phyloP scores from a whole-genome alignment of 1,140 invertebrate species.

The Drosophila hydei region DNA sequence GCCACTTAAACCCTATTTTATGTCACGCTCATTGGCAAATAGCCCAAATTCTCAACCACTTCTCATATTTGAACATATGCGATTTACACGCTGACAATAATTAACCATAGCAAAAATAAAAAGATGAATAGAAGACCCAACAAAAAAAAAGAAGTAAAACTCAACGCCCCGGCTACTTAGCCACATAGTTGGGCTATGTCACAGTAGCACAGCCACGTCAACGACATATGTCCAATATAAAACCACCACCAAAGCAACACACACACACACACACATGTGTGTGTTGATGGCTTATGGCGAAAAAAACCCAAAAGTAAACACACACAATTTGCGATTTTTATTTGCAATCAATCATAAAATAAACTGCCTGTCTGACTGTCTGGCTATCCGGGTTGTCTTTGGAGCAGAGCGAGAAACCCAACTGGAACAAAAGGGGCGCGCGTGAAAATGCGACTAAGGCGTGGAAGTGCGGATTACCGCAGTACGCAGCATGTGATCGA shows the following conservation, averaged over 20 bases:
- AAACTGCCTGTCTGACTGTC: slow-evolving; percentile 66
- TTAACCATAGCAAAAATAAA: slow-evolving; percentile 66
- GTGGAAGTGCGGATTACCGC: slow-evolving; percentile 81
- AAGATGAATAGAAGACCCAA: slow-evolving; percentile 38
- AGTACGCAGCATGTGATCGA: slow-evolving; percentile 80
- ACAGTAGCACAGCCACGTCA: slow-evolving; percentile 66
- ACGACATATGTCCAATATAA: slow-evolving; percentile 74
- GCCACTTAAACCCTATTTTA: neutral
- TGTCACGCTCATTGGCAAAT: slow-evolving; percentile 2
- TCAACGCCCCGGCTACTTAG: slow-evolving; percentile 74
- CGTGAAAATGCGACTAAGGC: slow-evolving; percentile 79
- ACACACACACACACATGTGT: slow-evolving; percentile 37
- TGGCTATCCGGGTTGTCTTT: slow-evolving; percentile 45
- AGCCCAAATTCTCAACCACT: slow-evolving; percentile 13
- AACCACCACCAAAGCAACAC: slow-evolving; percentile 48
- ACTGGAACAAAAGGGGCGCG: slow-evolving; percentile 66
- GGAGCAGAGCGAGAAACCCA: slow-evolving; percentile 26
- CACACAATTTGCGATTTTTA: slow-evolving; percentile 80
- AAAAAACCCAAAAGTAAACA: slow-evolving; percentile 75
- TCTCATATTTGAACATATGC: slow-evolving; percentile 70
- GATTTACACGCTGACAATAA: slow-evolving; percentile 65
- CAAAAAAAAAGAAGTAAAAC: slow-evolving; percentile 35
- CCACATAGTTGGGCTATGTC: slow-evolving; percentile 35
- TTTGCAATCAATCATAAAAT: slow-evolving; percentile 83
- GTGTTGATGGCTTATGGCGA: slow-evolving; percentile 18